These are phyloP conservation scores for Petaurus breviceps DNA, from an alignment of 2,113 vertebrate genomes.

Conservation along the genomic window DNA sequence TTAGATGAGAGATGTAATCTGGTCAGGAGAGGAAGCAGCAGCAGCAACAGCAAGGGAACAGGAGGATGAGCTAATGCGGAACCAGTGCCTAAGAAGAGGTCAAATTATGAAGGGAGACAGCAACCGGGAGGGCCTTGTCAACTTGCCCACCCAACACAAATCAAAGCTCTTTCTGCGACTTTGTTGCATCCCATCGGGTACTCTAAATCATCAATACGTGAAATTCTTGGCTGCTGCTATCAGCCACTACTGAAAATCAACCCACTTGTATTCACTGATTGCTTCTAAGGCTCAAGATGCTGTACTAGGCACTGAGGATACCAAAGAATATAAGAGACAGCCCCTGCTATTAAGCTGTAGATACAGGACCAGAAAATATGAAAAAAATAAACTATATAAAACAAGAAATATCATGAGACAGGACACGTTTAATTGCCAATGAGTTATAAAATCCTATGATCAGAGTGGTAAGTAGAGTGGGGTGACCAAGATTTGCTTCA, in stretches of 20 bases:
- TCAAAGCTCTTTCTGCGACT: not conserved
- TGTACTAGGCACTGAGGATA: not conserved
- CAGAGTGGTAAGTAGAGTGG: not conserved
- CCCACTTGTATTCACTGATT: not conserved
- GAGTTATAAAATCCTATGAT: not conserved
- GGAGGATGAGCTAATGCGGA: conserved; percentile 3
- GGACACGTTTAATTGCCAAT: not conserved
- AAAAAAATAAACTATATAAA: not conserved
- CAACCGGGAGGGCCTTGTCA: not conserved
- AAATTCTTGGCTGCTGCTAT: not conserved
- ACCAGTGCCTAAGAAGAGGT: not conserved
- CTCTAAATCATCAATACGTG: not conserved
- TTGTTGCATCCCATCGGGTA: not conserved
- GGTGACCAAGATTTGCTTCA: not conserved
- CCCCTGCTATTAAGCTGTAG: not conserved
- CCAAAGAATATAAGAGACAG: not conserved
- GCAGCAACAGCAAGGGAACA: not conserved
- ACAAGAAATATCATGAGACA: not conserved
- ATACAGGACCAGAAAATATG: not conserved
- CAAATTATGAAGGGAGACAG: not conserved
- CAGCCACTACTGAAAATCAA: not conserved
- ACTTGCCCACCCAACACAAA: not conserved
- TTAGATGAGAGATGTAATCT: conserved; percentile 4
- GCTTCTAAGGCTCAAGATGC: not conserved
- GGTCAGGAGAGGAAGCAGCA: not conserved